Percentiles rank a stretch among this genome's conserved stretches.
Conservation (phyloP, 1,140 invertebrate species). For the Procambarus clarkii region DNA sequence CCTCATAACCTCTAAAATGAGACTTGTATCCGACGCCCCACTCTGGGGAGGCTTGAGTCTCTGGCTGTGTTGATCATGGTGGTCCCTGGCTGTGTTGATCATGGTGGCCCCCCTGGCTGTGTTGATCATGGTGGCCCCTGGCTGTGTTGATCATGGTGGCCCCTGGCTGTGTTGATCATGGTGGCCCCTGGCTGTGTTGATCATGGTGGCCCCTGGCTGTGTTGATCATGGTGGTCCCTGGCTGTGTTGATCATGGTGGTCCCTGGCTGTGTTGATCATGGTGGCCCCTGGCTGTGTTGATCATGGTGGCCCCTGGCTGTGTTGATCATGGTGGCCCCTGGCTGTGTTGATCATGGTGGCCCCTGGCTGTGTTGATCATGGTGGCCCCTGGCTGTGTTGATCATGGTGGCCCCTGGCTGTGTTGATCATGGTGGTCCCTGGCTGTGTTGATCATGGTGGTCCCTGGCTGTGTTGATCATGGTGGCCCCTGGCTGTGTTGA, state of each 20-base stretch:
- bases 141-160: background rate
- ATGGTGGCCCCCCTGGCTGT: background rate
- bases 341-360: too few relatives aligned
- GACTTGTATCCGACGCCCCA: background rate
- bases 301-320: too few relatives aligned
- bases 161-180: background rate
- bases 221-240: background rate
- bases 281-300: too few relatives aligned
- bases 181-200: background rate
- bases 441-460: too few relatives aligned
- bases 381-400: too few relatives aligned
- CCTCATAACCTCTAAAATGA: background rate
- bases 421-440: too few relatives aligned
- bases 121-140: background rate
- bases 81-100: background rate
- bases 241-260: background rate
- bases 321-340: too few relatives aligned
- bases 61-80: background rate
- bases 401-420: too few relatives aligned
- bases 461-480: too few relatives aligned
- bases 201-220: background rate
- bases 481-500: too few relatives aligned
- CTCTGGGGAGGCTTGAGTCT: background rate
- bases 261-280: background rate
- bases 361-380: too few relatives aligned